Evolutionary conservation across 2,797 vertebrate species (phyloP), one percentile per base, ranked within the genome.

Genomic region (Enteromius thamalakanensis): DNA sequence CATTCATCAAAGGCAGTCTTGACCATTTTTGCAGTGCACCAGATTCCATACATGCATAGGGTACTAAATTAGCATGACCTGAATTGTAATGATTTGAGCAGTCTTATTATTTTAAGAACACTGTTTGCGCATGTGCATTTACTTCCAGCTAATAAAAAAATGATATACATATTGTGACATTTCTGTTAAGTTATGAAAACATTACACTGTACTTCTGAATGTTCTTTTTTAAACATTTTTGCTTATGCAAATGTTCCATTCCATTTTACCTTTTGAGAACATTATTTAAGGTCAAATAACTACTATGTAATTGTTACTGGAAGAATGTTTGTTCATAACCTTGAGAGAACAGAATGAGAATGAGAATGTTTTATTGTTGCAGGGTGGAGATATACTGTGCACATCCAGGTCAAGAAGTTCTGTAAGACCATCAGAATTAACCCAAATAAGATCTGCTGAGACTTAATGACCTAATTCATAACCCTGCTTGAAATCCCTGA

Each of bases 391-490:
- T 68, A n/a, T n/a, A 21, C 17, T n/a, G 34, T 51, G n/a, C 42
- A 71, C 42, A 79, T 67, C 42, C 40, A 72, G 51, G 68, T 72
- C 69, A 60, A 69, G 23, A 32, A 6, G 26, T 45, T 62, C 58
- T 32, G 12, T 26, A 12, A 72, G 26, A 47, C n/a, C 6, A 17
- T 51, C 74, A 60, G 53, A 67, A 51, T 81, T 8, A 34, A 47
- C 69, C 69, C 62, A 26, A 14, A 80, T 70, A 15, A 42, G 34
- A 55, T 53, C 78, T 14, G 14, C 32, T 15, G 70, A 70, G 67
- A 60, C 15, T 45, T n/a, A 42, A 55, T 70, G 68, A 42, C 79
- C 79, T 37, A 62, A 34, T 72, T 81, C 69, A 51, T 81, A 82
- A 51, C 14, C 7, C 53, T 23, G 17, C 69, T 64, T 2, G 6